Base-by-base conservation (phyloP, 2,888 invertebrate species). In the Doris montereyensis region DNA sequence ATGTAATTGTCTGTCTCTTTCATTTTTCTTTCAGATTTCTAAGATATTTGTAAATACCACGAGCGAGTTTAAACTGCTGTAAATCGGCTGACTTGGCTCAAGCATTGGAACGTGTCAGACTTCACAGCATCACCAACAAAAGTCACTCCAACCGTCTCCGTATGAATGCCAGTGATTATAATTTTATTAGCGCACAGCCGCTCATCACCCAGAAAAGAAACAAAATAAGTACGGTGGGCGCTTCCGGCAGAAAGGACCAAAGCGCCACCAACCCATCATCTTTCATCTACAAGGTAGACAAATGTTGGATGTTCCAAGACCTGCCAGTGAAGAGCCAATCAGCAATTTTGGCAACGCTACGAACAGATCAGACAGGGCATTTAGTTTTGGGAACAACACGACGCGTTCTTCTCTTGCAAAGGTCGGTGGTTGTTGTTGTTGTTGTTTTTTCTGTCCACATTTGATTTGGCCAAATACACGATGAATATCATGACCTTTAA, bases 201-300 rank as follows among this genome's bases (percentile, higher is more conserved):
- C 32, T 30, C 1, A 21, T 60, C 35, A 2, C 28, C 17, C 57
- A 34, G 52, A 76, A 77, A 30, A 77, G 58, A 10, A 73, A 13
- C 73, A 80, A 87, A 65, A 26, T 87, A 34, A 87, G 87, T 5
- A 87, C 87, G 0, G 84, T 86, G 28, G 87, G 35, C 81, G 79
- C 74, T 87, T 87, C 73, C 84, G 86, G 28, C 84, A 84, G 67
- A 86, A 85, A 84, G 82, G 88, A 34, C 87, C 87, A 4, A 84
- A 84, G 71, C 83, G 80, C 21, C 75, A 71, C 5, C 83, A 84
- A 0, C 87, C 87, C 0, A 82, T 78, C n/a, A 85, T 88, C 57
- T 80, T 83, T 67, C 86, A 87, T 0, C 57, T 88, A 5, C 85
- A 86, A 62, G 88, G 88, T 60, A 87, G 85, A 77, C 87, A 86